Percentiles rank a stretch among this genome's conserved stretches.
phyloP scores from a whole-genome alignment of 1,140 invertebrate genomes.

The Battus philenor region DNA sequence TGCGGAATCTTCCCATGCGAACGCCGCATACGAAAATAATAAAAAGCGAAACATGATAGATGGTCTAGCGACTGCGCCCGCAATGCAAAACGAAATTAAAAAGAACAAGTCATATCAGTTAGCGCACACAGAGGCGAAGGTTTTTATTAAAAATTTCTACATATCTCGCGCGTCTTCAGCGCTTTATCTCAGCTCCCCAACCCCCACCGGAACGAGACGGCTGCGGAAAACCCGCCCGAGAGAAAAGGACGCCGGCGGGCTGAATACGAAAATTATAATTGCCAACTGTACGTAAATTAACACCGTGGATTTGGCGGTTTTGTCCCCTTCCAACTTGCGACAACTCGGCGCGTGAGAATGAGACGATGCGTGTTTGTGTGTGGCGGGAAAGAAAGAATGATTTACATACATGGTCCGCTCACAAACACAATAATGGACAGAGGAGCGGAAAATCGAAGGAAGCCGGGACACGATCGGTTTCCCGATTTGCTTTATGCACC shows the following conservation, averaged over 20 bases:
- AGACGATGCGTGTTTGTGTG: constrained; percentile 49
- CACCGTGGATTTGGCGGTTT: constrained; percentile 56
- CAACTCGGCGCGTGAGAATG: constrained; percentile 28
- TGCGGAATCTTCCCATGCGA: constrained; percentile 63
- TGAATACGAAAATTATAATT: constrained; percentile 73
- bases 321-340: constrained; percentile 33
- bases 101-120: constrained; percentile 74
- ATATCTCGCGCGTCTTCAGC: constrained; percentile 66
- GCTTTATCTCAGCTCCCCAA: constrained; percentile 50
- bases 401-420: constrained; percentile 61
- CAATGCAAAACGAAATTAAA: constrained; percentile 70
- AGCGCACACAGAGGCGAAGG: constrained; percentile 64
- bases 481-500: constrained; percentile 49
- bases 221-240: constrained; percentile 47
- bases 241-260: constrained; percentile 50
- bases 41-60: constrained; percentile 54
- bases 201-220: constrained; percentile 40
- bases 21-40: constrained; percentile 26
- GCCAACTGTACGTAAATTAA: constrained; percentile 74
- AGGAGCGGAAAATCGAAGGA: constrained; percentile 59
- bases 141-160: constrained; percentile 75
- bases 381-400: constrained; percentile 32
- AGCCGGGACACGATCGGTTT: constrained; percentile 46
- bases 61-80: constrained; percentile 46
- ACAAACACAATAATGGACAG: constrained; percentile 62